Conservation (phyloP, 2,888 invertebrate species). For the Macrosiphum euphorbiae region DNA sequence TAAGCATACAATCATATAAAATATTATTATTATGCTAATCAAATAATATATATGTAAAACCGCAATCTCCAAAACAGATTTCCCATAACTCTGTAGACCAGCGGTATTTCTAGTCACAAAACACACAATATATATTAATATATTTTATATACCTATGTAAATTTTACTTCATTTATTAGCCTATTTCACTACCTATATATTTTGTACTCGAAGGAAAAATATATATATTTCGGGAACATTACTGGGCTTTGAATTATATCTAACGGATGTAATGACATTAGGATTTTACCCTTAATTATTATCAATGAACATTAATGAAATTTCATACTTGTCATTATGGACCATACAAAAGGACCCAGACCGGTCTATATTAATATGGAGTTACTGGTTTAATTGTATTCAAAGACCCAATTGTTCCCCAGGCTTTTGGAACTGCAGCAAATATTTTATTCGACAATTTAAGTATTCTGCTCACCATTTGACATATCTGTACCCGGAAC, state of each 20-base stretch:
- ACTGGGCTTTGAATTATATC: neutral
- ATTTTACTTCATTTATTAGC: neutral
- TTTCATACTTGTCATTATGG: slow-evolving; percentile 11
- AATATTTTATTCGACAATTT: slow-evolving; percentile 33
- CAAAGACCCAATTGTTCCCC: slow-evolving; percentile 15
- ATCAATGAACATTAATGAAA: slow-evolving; percentile 24
- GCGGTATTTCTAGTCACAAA: neutral
- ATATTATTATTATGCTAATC: neutral
- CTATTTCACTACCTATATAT: neutral
- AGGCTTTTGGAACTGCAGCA: slow-evolving; percentile 9
- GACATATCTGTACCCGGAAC: neutral
- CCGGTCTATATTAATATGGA: slow-evolving; percentile 19
- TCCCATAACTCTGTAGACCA: neutral
- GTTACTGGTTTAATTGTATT: slow-evolving; percentile 32
- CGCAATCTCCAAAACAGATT: neutral
- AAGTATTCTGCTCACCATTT: slow-evolving; percentile 6
- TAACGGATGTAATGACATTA: slow-evolving; percentile 18
- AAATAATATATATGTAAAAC: neutral
- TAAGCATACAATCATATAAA: neutral
- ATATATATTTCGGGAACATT: neutral
- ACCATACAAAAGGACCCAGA: neutral
- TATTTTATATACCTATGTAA: neutral
- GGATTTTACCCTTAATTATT: slow-evolving; percentile 34
- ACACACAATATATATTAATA: neutral
- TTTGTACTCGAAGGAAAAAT: neutral